Conservation (phyloP, 2,113 vertebrate genomes). For the Xiphias gladius region DNA sequence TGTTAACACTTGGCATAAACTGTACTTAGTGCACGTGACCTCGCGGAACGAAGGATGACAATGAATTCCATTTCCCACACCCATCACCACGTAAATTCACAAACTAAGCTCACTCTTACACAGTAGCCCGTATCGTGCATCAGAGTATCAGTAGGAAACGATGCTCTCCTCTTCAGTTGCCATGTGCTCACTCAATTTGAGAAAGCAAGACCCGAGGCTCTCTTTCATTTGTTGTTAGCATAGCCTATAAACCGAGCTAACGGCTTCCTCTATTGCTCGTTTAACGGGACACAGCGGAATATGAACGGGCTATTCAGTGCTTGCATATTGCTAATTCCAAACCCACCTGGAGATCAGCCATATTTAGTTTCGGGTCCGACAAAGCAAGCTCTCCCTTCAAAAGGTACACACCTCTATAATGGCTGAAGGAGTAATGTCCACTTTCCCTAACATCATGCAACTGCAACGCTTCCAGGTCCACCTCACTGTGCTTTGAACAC, state of each 20-base stretch:
- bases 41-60: background rate
- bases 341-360: slow-evolving; percentile 69
- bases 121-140: too few species aligned
- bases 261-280: background rate
- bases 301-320: too few species aligned
- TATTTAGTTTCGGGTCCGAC: background rate
- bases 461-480: background rate
- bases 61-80: background rate
- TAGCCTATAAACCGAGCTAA: background rate
- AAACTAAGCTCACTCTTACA: background rate
- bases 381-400: too few species aligned
- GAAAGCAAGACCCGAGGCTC: background rate
- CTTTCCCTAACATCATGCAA: background rate
- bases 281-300: background rate
- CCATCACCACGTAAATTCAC: background rate
- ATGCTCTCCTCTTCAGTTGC: background rate
- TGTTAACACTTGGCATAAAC: too few species aligned
- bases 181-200: background rate
- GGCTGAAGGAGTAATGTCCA: background rate
- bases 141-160: background rate
- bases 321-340: background rate
- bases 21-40: background rate
- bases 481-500: background rate
- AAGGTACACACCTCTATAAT: background rate
- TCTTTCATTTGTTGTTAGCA: background rate